Conservation (phyloP, 2,113 vertebrate species). For the Sinosuthora webbiana region DNA sequence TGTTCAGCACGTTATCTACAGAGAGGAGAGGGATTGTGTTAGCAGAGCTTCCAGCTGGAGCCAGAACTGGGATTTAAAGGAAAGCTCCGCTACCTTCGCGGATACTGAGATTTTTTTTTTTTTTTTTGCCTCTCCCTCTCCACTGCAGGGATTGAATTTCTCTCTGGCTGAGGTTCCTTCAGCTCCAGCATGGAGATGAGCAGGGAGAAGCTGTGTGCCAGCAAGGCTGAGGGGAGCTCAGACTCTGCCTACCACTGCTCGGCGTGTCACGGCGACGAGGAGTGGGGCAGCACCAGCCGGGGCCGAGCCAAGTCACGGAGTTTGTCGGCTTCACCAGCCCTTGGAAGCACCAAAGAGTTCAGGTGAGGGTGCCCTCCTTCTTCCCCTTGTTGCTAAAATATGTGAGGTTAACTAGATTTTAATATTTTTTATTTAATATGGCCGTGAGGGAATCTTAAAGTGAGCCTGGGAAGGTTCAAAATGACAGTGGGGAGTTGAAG, state of each 20-base stretch:
- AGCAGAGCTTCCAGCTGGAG: background rate
- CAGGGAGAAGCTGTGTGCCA: constrained; percentile 41
- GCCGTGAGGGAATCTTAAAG: background rate
- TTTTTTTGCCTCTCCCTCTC: background rate
- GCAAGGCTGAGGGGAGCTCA: constrained; percentile 60
- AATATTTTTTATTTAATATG: background rate
- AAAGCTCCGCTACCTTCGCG: background rate
- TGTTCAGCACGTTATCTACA: background rate
- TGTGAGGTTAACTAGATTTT: background rate
- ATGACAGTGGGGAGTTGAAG: no score
- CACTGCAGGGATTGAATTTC: background rate
- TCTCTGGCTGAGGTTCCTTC: background rate
- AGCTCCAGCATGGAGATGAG: constrained; percentile 62
- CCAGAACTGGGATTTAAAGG: rapidly evolving
- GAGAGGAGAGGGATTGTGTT: background rate
- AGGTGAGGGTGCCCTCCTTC: constrained; percentile 69
- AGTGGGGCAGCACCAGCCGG: constrained; percentile 60
- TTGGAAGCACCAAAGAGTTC: constrained; percentile 83
- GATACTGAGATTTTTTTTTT: background rate
- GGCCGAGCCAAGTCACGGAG: constrained; percentile 85
- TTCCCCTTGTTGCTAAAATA: background rate
- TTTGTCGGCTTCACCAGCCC: constrained; percentile 84
- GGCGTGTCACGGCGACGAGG: constrained; percentile 76
- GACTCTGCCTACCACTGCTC: constrained; percentile 79
- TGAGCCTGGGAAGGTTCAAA: rapidly evolving